Evolutionary conservation across 1,140 invertebrate species (phyloP), one percentile per base, ranked within the genome.

Genomic region (Nixonia krombeini): DNA sequence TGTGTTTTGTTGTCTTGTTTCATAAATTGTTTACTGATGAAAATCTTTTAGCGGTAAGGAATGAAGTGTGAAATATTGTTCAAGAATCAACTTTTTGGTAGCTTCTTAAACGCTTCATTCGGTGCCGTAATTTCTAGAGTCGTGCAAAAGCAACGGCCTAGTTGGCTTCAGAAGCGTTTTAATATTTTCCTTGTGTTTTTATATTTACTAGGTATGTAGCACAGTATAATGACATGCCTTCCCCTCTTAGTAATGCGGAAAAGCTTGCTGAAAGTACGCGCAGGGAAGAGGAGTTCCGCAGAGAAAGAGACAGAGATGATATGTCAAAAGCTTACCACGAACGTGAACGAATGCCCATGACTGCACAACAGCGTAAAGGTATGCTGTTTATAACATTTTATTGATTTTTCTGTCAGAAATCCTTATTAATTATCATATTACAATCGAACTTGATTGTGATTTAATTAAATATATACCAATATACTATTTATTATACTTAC

Each of bases 211-310:
- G 81, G 80, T 84, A 81, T 83, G 77, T 82, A 75, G 79, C 74
- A 75, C 79, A 78, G 75, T 84, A 75, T 85, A 84, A 85, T 85
- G 76, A 85, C 72, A 84, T 83, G 72, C 69, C 78, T 84, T 85
- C 80, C 76, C 80, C 80, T 78, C 80, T 80, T 84, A 85, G 82
- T 76, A 85, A 80, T 69, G 75, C 82, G 51, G 84, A 85, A 52
- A 85, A 85, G 68, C 71, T 82, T 28, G 73, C 78, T 18, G 84
- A 85, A 28, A 76, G 71, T 49, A 72, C 77, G 7, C 80, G 80
- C 18, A 76, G 81, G 15, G 83, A 84, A 51, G 80, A 86, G 49
- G 80, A 87, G 70, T 69, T 81, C 41, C 73, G 83, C 33, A 73
- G 85, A 72, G 78, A 83, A 65, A 71, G 79, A 52, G 79, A 81